These are phyloP conservation scores for Brachyalestes nurse DNA, from an alignment of 2,797 vertebrate species.

Conservation along the genomic window DNA sequence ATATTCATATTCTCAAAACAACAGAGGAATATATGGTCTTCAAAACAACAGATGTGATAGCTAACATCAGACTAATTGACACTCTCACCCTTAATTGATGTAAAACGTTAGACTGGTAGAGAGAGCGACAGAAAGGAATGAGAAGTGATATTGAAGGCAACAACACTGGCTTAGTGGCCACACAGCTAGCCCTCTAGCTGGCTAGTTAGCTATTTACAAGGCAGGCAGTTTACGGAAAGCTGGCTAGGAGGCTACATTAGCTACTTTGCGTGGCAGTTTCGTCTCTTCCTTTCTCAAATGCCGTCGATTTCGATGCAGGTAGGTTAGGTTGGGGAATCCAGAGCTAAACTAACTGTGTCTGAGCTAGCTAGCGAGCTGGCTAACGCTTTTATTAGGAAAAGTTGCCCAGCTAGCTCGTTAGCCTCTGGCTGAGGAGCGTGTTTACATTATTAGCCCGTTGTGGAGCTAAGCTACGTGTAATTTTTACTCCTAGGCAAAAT, in stretches of 20 bases:
- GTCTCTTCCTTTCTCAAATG: neutral
- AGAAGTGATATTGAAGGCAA: conserved; percentile 41
- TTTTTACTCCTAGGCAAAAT: neutral
- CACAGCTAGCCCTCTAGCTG: conserved; percentile 69
- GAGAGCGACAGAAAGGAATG: conserved; percentile 36
- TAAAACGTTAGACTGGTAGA: conserved; percentile 6
- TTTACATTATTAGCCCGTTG: conserved; percentile 59
- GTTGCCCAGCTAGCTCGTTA: conserved; percentile 41
- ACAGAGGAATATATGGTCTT: conserved; percentile 51
- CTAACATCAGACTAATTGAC: conserved; percentile 9
- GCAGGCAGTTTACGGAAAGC: conserved; percentile 33
- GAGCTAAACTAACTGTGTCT: neutral
- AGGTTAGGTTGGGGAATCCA: conserved; percentile 21
- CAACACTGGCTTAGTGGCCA: conserved; percentile 59
- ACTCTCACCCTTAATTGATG: conserved; percentile 28
- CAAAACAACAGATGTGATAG: conserved; percentile 12
- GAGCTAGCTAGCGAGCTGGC: neutral
- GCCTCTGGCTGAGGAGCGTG: conserved; percentile 56
- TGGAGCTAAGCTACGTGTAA: conserved; percentile 25
- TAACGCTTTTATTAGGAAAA: conserved; percentile 41
- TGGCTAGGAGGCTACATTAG: conserved; percentile 42
- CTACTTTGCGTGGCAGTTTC: neutral
- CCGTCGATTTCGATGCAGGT: conserved; percentile 18
- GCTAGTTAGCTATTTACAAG: conserved; percentile 46
- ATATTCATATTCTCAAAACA: conserved; percentile 73